Evolutionary conservation across 2,113 vertebrate genomes (phyloP).

Genomic region (Rhea pennata): DNA sequence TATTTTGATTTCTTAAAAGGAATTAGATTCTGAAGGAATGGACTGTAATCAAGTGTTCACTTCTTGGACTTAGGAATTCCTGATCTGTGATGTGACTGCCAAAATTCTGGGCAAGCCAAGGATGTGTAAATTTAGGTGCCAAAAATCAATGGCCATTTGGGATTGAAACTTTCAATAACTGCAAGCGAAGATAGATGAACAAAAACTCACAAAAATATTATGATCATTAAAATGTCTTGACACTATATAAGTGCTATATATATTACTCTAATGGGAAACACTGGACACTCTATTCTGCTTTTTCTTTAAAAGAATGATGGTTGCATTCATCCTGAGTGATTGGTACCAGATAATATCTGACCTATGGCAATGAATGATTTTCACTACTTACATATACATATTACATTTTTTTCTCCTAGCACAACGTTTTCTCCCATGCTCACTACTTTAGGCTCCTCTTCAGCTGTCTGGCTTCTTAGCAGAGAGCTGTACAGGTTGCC

Average conservation of each 20-base stretch:
- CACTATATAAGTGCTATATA: not conserved
- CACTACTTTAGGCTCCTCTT: not conserved
- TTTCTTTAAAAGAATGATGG: not conserved
- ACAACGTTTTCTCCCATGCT: not conserved
- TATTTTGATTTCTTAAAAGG: constrained; percentile 10
- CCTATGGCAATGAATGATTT: not conserved
- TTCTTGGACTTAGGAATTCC: not conserved
- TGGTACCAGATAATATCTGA: not conserved
- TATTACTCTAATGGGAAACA: not conserved
- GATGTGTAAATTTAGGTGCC: not conserved
- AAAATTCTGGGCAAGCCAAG: not conserved
- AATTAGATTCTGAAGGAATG: constrained; percentile 21
- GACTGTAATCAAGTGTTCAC: not conserved
- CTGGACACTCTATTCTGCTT: not conserved
- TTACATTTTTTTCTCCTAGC: not conserved
- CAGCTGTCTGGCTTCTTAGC: not conserved
- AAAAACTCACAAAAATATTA: not conserved
- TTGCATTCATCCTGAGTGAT: not conserved
- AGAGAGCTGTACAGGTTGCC: not conserved
- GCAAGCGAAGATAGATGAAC: not conserved
- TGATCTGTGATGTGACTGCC: not conserved
- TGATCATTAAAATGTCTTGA: not conserved
- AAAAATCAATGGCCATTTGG: not conserved
- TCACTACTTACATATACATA: not conserved
- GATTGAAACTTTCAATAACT: not conserved